These are phyloP conservation scores for Hylaea fasciaria DNA, from an alignment of 2,888 invertebrate genomes.

Conservation along the genomic window DNA sequence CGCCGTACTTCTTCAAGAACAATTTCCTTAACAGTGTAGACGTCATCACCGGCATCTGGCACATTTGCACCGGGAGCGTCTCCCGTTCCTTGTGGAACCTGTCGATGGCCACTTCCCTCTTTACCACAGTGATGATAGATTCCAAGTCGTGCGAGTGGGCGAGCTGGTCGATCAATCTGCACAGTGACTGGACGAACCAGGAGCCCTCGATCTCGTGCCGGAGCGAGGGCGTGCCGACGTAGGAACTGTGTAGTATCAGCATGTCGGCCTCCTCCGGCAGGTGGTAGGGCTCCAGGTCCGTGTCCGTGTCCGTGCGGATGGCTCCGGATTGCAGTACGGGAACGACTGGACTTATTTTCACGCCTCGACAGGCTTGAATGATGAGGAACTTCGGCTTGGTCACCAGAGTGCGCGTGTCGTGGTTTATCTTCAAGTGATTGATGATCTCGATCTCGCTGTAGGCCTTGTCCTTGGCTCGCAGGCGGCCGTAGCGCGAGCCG, in stretches of 20 bases:
- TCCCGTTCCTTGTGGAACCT: conserved; percentile 12
- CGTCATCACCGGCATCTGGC: conserved; percentile 36
- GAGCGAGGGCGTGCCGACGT: conserved; percentile 61
- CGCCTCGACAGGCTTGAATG: conserved; percentile 74
- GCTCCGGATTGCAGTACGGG: conserved; percentile 48
- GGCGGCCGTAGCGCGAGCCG: conserved; percentile 61
- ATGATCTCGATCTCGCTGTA: conserved; percentile 70
- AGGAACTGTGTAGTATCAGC: conserved; percentile 71
- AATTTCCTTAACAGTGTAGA: conserved; percentile 64
- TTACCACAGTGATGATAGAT: conserved; percentile 68
- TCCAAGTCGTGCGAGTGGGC: conserved; percentile 60
- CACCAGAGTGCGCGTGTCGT: conserved; percentile 62
- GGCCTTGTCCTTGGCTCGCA: conserved; percentile 63
- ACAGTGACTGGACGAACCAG: conserved; percentile 74
- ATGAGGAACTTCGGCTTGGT: conserved; percentile 71
- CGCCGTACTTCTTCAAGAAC: conserved; percentile 56
- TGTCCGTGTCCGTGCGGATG: conserved; percentile 58
- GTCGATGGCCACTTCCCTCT: conserved; percentile 67
- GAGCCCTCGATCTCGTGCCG: conserved; percentile 53
- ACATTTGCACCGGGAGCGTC: conserved; percentile 18
- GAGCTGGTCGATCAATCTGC: conserved; percentile 60
- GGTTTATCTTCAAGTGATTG: conserved; percentile 60
- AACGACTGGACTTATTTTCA: conserved; percentile 51
- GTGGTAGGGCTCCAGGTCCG: conserved; percentile 63
- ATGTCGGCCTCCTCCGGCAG: conserved; percentile 72